Evolutionary conservation across 2,888 invertebrate species (phyloP), one percentile per base, ranked within the genome.

Genomic region (Melipona beecheii): DNA sequence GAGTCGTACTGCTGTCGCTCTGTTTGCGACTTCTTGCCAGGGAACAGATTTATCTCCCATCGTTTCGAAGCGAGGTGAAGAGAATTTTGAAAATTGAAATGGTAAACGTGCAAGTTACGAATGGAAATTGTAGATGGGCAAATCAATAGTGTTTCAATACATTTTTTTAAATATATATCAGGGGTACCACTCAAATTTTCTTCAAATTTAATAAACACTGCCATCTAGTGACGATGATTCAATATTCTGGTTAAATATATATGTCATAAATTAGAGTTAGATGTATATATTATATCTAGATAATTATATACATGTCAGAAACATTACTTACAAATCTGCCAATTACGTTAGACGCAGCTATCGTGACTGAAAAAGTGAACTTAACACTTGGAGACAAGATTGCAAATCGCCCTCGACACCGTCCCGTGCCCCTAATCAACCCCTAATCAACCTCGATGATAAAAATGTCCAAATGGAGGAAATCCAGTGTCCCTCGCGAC

Each of bases 1-100:
- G 58, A 84, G 84, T 65, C 71, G 58, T 52, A n/a, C 71, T 13
- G 21, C n/a, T 58, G 82, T 66, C 76, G 66, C 72, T 50, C 62
- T 69, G 68, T 60, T 73, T 72, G 54, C 58, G 13, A 58, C 52
- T 65, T 43, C 64, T 65, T 58, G 4, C 54, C 15, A 17, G 4
- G 17, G 19, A 43, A 43, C 9, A 27, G 27, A 36, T 27, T 36
- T 24, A 11, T 43, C 17, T 11, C 2, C 5, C 2, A 11, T 49
- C n/a, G 11, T 24, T 6, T 54, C 11, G 19, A 65, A 54, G 31
- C 27, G 27, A 1, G 27, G 1, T 1, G 27, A 27, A 27, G 11
- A 27, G 19, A 31, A 27, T 31, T 43, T 43, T 21, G 15, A 19
- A 21, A 64, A 31, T 5, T 11, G 21, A 64, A 11, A 19, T 19